Base-by-base conservation (phyloP, 2,113 vertebrate species). In the Ciconia boyciana region DNA sequence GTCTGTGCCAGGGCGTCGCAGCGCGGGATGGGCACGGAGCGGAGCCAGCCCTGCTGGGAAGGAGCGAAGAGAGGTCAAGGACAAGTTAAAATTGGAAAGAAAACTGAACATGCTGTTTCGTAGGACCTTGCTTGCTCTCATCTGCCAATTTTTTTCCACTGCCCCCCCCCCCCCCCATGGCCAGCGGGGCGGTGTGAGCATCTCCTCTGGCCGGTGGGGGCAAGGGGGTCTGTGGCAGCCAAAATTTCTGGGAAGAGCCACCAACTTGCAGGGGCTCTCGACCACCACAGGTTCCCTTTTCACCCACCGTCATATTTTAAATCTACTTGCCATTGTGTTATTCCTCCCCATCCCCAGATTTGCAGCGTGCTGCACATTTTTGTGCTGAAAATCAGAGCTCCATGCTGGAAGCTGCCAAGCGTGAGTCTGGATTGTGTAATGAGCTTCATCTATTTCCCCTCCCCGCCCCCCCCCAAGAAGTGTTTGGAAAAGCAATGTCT, bases 1-100 rank as follows among this genome's bases (percentile, higher is more conserved):
- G 34, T 31, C 65, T 70, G 74, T 4, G 13, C 70, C 1, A 0
- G 70, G 92, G 70, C 61, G 1, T n/a, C 10, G 16, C 91, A 83
- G 85, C 10, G 10, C 8, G 2, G 93, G 85, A n/a, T 25, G 34
- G 87, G 70, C 22, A 60, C 55, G 3, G 88, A 94, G 72, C 49
- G 0, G 5, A 94, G 96, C 78, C 96, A 96, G 84, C 71, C 68
- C 49, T 93, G 89, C 91, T 90, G 94, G 95, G 93, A 97, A 78
- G 96, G 91, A 95, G 89, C 0, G 19, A 89, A 85, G 71, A 72
- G 87, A 96, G 96, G 97, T 95, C 96, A 94, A 91, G 95, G 93
- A 95, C 87, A 96, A 97, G 95, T 97, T 97, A 96, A 97, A 97
- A 97, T 91, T 97, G 97, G 96, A 97, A 97, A 95, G 93, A 88